Evolutionary conservation across 2,113 vertebrate genomes (phyloP).

Genomic region (Dicentrarchus labrax): DNA sequence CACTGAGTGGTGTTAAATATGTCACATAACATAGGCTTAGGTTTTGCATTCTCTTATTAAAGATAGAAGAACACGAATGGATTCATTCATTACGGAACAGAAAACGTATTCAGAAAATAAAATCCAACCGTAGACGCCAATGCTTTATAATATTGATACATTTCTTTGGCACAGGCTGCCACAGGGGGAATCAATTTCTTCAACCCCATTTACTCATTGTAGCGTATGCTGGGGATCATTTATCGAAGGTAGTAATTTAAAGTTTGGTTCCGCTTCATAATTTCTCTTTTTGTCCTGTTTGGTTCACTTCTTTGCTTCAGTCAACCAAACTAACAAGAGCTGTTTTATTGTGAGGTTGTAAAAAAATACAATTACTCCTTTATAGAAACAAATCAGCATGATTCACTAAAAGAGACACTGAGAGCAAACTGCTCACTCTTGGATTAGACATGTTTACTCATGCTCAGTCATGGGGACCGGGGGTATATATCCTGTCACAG

Average conservation of each 20-base stretch:
- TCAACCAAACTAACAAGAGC: conserved; percentile 4
- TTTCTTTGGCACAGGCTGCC: conserved; percentile 27
- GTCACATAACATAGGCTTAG: background rate
- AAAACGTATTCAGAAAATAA: conserved; percentile 26
- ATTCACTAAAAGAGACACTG: conserved; percentile 32
- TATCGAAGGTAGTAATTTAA: conserved; percentile 40
- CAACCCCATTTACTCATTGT: conserved; percentile 28
- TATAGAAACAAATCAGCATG: conserved; percentile 32
- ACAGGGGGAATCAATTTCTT: conserved; percentile 42
- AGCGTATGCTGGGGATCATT: conserved; percentile 24
- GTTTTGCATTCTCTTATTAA: background rate
- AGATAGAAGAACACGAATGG: background rate
- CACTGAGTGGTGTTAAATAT: background rate
- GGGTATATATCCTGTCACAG: conserved; percentile 51
- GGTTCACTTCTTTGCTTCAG: conserved; percentile 28
- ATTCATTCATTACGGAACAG: background rate
- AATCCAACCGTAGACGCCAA: background rate
- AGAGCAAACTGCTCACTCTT: conserved; percentile 23
- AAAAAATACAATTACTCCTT: conserved; percentile 16
- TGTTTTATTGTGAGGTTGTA: conserved; percentile 3
- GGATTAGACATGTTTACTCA: conserved; percentile 58
- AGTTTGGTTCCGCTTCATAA: conserved; percentile 37
- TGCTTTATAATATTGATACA: conserved; percentile 24
- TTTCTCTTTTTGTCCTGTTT: conserved; percentile 15
- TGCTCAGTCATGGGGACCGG: conserved; percentile 44